These are phyloP conservation scores for Branchipolynoe longqiensis DNA, from an alignment of 2,888 invertebrate species.

Conservation along the genomic window DNA sequence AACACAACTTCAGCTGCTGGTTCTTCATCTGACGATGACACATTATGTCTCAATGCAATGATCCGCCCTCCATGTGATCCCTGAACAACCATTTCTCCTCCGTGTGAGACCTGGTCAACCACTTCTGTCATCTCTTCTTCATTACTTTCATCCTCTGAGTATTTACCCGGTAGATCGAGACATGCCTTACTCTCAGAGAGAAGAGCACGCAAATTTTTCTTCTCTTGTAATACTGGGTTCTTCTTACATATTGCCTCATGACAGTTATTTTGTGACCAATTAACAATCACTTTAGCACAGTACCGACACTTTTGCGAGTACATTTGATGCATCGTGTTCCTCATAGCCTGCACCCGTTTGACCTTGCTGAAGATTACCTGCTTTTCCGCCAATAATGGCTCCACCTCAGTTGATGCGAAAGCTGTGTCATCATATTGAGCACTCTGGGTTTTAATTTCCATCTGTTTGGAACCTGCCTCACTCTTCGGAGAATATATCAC, in stretches of 20 bases:
- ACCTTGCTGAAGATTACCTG: background rate
- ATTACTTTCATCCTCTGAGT: background rate
- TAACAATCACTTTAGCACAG: background rate
- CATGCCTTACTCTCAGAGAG: background rate
- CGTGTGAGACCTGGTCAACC: too few species aligned
- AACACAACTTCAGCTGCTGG: background rate
- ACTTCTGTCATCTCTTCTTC: background rate
- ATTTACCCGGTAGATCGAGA: too few species aligned
- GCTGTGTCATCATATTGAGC: too few species aligned
- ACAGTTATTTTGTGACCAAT: background rate
- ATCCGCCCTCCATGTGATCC: constrained; percentile 15
- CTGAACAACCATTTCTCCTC: background rate
- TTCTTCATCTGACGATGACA: constrained; percentile 25
- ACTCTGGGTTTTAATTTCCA: too few species aligned
- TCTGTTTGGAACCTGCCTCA: too few species aligned
- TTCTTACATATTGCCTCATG: background rate
- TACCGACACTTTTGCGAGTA: constrained; percentile 6
- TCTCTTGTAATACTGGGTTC: background rate
- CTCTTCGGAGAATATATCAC: too few species aligned
- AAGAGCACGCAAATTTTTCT: background rate
- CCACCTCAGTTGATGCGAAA: too few species aligned
- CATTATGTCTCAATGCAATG: background rate
- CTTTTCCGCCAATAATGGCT: too few species aligned
- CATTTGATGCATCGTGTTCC: background rate
- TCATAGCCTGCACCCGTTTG: background rate